Evolutionary conservation across 2,888 invertebrate genomes (phyloP).

Genomic region (Syritta pipiens): DNA sequence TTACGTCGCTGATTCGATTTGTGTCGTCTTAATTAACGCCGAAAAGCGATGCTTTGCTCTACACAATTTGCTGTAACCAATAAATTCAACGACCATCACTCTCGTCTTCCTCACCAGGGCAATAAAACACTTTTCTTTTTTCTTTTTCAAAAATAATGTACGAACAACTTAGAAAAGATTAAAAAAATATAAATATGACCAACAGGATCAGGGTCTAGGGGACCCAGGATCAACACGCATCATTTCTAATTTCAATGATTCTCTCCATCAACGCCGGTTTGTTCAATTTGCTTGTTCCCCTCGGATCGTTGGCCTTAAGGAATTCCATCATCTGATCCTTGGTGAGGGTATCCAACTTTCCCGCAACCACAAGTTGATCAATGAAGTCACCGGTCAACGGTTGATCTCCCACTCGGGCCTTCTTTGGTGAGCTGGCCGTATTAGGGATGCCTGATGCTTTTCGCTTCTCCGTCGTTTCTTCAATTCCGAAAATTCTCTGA

Average conservation of each 20-base stretch:
- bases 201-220: too few relatives aligned
- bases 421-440: constrained; percentile 69
- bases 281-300: constrained; percentile 11
- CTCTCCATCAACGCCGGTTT: constrained; percentile 27
- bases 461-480: constrained; percentile 71
- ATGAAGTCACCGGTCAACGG: constrained; percentile 51
- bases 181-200: neutral
- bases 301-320: constrained; percentile 15
- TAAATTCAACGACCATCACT: too few relatives aligned
- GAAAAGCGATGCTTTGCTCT: too few relatives aligned
- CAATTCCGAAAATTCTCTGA: constrained; percentile 71
- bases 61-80: too few relatives aligned
- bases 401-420: constrained; percentile 71
- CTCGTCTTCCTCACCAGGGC: too few relatives aligned
- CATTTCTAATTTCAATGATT: constrained; percentile 8
- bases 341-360: constrained; percentile 15
- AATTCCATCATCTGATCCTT: constrained; percentile 31
- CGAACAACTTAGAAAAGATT: too few relatives aligned
- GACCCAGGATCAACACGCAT: too few relatives aligned
- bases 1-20: too few relatives aligned
- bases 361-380: constrained; percentile 27
- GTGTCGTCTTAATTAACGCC: too few relatives aligned
- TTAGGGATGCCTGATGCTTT: constrained; percentile 44
- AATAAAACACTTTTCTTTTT: too few relatives aligned
- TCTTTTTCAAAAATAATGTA: too few relatives aligned